phyloP scores from a whole-genome alignment of 2,888 invertebrate species.

The Calameuta pallipes region DNA sequence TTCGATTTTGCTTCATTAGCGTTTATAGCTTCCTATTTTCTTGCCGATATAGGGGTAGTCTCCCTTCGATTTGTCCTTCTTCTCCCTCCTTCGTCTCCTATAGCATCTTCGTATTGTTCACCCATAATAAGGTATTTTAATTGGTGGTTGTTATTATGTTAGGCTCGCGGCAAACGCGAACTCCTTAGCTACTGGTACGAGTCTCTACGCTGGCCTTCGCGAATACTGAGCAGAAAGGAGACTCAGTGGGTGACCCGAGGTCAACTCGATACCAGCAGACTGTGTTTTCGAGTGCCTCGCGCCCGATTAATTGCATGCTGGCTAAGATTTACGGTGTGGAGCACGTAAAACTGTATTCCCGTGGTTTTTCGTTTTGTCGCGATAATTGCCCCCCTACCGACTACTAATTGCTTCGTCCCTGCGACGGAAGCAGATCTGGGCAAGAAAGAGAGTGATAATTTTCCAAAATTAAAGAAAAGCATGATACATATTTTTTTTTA shows the following conservation, averaged over 20 bases:
- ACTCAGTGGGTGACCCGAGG: constrained; percentile 46
- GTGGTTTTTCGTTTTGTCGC: constrained; percentile 36
- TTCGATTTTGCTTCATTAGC: constrained; percentile 8
- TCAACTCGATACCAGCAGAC: constrained; percentile 52
- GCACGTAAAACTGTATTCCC: constrained; percentile 46
- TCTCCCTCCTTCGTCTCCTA: neutral
- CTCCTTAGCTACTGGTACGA: neutral
- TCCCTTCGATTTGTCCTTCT: constrained; percentile 14
- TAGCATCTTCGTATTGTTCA: constrained; percentile 46
- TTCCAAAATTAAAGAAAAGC: neutral
- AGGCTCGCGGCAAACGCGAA: constrained; percentile 29
- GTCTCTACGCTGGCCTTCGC: neutral
- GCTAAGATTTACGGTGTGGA: constrained; percentile 55
- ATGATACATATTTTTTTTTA: neutral
- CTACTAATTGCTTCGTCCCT: constrained; percentile 47
- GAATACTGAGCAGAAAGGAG: neutral
- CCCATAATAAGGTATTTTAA: constrained; percentile 63
- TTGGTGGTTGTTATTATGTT: constrained; percentile 60
- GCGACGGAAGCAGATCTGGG: constrained; percentile 24
- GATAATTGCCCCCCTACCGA: constrained; percentile 47
- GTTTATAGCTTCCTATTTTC: constrained; percentile 19
- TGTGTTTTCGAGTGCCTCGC: constrained; percentile 42
- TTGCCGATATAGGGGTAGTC: neutral
- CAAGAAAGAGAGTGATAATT: constrained; percentile 10
- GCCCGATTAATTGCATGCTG: constrained; percentile 58